Evolutionary conservation across 2,113 vertebrate species (phyloP).

Genomic region (Jacana jacana): DNA sequence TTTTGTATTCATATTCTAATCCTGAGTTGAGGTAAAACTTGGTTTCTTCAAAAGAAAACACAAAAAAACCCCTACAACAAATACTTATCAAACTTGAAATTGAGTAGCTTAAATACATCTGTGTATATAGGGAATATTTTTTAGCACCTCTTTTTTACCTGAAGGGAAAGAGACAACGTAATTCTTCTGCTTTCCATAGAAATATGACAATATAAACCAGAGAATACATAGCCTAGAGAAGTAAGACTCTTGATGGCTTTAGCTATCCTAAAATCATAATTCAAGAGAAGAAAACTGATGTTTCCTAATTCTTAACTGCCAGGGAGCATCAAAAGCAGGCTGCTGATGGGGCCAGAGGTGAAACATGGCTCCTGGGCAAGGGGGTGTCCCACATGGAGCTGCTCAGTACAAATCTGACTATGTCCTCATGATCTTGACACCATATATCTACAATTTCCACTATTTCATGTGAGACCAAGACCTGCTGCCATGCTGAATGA

Average conservation of each 20-base stretch:
- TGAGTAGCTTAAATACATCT: not conserved
- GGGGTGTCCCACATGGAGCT: fast-evolving
- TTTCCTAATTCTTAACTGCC: not conserved
- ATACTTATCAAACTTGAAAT: not conserved
- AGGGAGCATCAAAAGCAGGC: not conserved
- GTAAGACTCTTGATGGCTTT: not conserved
- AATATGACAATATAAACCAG: not conserved
- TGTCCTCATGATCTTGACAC: not conserved
- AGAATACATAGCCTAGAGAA: not conserved
- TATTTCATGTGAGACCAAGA: not conserved
- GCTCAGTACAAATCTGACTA: not conserved
- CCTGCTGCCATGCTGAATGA: not conserved
- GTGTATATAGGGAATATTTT: not conserved
- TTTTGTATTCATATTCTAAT: not conserved
- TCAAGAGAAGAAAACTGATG: not conserved
- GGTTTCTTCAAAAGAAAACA: not conserved
- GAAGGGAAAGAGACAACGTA: not conserved
- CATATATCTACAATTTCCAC: not conserved
- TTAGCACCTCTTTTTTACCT: not conserved
- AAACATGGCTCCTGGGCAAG: not conserved
- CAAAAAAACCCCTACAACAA: not conserved
- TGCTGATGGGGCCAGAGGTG: not conserved
- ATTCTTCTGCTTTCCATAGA: not conserved
- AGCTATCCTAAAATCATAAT: not conserved
- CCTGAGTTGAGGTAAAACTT: not conserved